These are phyloP conservation scores for Micoletzkya japonica DNA, from an alignment of 2,888 invertebrate genomes.

Conservation along the genomic window DNA sequence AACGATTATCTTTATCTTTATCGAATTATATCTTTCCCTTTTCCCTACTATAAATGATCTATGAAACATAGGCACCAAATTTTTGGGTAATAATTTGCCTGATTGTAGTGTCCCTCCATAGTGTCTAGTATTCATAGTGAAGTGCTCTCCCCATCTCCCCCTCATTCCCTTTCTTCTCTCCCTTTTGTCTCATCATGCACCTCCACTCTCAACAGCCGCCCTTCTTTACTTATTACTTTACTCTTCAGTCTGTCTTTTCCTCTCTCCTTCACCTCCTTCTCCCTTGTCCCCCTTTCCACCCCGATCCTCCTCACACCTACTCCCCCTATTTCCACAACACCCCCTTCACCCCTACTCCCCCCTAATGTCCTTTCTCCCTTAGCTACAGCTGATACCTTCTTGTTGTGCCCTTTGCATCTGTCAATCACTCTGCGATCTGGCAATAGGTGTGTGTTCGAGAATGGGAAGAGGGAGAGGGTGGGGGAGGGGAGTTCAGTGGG, in stretches of 20 bases:
- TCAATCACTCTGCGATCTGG: slow-evolving; percentile 16
- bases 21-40: too few relatives aligned
- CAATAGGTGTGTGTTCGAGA: slow-evolving; percentile 14
- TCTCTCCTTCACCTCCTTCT: neutral
- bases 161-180: too few relatives aligned
- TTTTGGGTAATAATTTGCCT: too few relatives aligned
- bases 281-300: neutral
- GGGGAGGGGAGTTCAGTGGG: neutral
- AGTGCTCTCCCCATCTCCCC: too few relatives aligned
- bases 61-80: too few relatives aligned
- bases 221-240: neutral
- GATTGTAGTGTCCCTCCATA: too few relatives aligned
- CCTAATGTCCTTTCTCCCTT: neutral
- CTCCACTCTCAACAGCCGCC: too few relatives aligned
- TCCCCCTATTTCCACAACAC: neutral
- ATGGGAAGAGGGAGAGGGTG: neutral
- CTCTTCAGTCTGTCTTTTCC: neutral
- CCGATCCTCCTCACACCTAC: neutral
- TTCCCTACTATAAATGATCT: too few relatives aligned
- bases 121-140: too few relatives aligned
- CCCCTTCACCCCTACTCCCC: neutral
- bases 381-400: neutral
- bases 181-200: too few relatives aligned
- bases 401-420: slow-evolving; percentile 7
- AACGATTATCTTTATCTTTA: too few relatives aligned